Evolutionary conservation across 2,797 vertebrate genomes (phyloP).

Genomic region (Mormyrus proboscirostris): DNA sequence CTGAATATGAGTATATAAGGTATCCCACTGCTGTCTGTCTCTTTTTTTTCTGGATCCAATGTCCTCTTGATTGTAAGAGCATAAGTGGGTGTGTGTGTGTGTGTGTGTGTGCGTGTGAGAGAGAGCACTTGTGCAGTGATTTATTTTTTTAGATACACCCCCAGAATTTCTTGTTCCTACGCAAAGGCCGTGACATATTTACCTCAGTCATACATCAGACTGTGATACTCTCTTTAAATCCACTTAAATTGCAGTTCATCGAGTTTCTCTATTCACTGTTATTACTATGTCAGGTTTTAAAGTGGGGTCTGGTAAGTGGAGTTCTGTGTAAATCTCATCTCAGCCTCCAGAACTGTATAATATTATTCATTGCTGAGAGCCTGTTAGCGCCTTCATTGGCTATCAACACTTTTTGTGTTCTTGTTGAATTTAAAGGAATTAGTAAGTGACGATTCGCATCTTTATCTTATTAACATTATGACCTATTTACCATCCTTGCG

Average conservation of each 20-base stretch:
- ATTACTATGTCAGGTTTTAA: neutral
- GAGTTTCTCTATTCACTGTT: neutral
- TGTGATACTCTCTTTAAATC: neutral
- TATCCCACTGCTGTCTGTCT: neutral
- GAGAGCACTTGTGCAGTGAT: neutral
- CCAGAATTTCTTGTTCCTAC: neutral
- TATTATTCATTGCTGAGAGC: neutral
- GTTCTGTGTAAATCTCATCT: neutral
- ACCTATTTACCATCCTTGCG: constrained; percentile 6
- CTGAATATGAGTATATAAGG: neutral
- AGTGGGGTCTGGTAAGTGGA: neutral
- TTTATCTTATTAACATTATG: constrained; percentile 1
- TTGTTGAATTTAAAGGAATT: neutral
- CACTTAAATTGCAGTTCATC: neutral
- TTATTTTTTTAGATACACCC: neutral
- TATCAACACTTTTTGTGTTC: neutral
- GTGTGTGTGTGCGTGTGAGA: neutral
- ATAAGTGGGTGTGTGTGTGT: neutral
- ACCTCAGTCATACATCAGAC: neutral
- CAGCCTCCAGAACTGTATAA: neutral
- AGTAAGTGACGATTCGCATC: neutral
- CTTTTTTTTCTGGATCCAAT: neutral
- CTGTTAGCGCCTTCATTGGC: neutral
- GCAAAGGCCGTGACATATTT: neutral
- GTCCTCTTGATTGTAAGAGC: neutral